Percentiles rank a stretch among this genome's conserved stretches.
Conservation (phyloP, 2,888 invertebrate species). For the Chromoteleia sp. region DNA sequence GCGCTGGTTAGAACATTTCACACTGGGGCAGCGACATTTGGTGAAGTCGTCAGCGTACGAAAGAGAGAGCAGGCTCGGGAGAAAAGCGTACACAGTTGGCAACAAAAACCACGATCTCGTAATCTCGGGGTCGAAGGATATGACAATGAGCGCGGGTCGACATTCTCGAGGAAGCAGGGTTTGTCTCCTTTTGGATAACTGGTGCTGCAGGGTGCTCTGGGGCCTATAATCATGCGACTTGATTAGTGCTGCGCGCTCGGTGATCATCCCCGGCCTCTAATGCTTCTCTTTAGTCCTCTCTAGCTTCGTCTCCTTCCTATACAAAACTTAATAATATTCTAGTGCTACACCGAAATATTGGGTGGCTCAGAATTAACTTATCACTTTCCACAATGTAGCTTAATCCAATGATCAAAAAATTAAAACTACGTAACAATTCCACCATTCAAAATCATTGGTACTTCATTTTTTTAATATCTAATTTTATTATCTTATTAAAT, state of each 20-base stretch:
- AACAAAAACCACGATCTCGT: conserved; percentile 76
- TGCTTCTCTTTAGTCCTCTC: conserved; percentile 79
- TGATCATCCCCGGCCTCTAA: conserved; percentile 83
- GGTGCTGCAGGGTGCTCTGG: conserved; percentile 77
- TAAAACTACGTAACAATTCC: background rate
- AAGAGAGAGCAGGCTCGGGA: conserved; percentile 47
- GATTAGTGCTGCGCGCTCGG: conserved; percentile 84
- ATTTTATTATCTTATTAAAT: too few species aligned
- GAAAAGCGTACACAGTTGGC: conserved; percentile 61
- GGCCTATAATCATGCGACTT: conserved; percentile 85
- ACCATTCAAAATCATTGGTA: too few species aligned
- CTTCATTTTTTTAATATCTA: too few species aligned
- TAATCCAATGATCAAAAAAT: background rate
- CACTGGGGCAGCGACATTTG: conserved; percentile 61
- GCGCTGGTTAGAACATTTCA: conserved; percentile 43
- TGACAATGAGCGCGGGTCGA: conserved; percentile 75
- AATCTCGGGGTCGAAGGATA: conserved; percentile 74
- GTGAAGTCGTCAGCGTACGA: conserved; percentile 56
- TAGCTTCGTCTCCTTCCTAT: conserved; percentile 74
- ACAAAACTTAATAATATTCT: conserved; percentile 79
- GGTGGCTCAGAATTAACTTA: conserved; percentile 66
- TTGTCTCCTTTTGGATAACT: conserved; percentile 73
- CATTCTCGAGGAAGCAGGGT: conserved; percentile 69
- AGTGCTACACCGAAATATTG: conserved; percentile 70
- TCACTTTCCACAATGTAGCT: conserved; percentile 17